phyloP scores from a whole-genome alignment of 2,888 invertebrate genomes.

The Dascillus cervinus region DNA sequence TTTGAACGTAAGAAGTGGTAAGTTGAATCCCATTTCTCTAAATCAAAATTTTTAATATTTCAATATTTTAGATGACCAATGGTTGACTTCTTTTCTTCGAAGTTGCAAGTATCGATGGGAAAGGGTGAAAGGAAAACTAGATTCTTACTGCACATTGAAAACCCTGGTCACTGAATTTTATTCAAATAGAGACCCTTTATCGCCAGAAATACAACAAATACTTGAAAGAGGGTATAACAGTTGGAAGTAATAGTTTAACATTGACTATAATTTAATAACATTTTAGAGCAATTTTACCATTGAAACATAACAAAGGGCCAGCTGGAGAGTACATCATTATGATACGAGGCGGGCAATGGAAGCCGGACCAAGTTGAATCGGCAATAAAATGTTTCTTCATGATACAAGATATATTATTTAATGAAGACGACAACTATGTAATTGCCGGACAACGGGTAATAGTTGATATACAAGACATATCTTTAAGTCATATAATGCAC shows the following conservation, averaged over 20 bases:
- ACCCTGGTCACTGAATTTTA: slow-evolving; percentile 48
- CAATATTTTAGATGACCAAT: slow-evolving; percentile 4
- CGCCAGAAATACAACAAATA: slow-evolving; percentile 26
- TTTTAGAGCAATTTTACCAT: no score
- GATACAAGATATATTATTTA: slow-evolving; percentile 49
- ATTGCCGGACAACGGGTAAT: slow-evolving; percentile 48
- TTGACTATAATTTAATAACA: no score
- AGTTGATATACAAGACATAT: slow-evolving; percentile 45
- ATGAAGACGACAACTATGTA: slow-evolving; percentile 53
- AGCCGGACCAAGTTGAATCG: not conserved
- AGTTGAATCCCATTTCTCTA: no score
- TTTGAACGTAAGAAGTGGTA: slow-evolving; percentile 50
- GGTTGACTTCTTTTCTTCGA: slow-evolving; percentile 48
- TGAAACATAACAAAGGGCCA: no score
- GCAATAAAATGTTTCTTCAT: slow-evolving; percentile 43
- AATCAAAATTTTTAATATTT: no score
- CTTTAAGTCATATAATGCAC: not conserved
- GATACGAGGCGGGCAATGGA: not conserved
- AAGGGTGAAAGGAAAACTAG: slow-evolving; percentile 53
- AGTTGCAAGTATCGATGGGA: slow-evolving; percentile 59
- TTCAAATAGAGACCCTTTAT: slow-evolving; percentile 32
- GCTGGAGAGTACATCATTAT: not conserved
- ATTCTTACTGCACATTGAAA: slow-evolving; percentile 49
- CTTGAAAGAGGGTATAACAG: slow-evolving; percentile 42
- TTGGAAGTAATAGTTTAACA: no score